A percentile compares a stretch with the other conserved stretches of the same genome.
Evolutionary conservation across 2,888 invertebrate species (phyloP).

Genomic region (Philaethria dido): DNA sequence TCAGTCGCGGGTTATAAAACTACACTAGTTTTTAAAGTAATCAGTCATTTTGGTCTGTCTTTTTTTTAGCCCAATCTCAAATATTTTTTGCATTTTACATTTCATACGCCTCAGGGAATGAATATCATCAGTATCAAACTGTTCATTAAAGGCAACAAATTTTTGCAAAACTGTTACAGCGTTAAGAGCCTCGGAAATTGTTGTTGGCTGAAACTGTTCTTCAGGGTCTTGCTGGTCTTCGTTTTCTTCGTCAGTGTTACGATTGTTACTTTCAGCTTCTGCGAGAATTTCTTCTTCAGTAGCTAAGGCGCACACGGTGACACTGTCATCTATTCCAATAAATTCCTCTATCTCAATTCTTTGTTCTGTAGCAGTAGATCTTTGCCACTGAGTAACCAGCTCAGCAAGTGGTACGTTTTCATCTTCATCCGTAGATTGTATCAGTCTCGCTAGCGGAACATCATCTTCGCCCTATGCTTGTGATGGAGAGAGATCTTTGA

Average conservation of each 20-base stretch:
- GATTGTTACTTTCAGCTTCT: constrained; percentile 47
- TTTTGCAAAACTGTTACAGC: too few relatives aligned
- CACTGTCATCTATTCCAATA: constrained; percentile 29
- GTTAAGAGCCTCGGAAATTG: too few relatives aligned
- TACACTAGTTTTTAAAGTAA: constrained; percentile 44
- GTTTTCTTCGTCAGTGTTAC: constrained; percentile 41
- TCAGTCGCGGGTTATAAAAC: constrained; percentile 37
- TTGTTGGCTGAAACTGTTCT: not conserved
- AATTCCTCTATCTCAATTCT: not conserved
- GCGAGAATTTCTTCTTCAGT: constrained; percentile 48
- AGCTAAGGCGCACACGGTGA: constrained; percentile 47
- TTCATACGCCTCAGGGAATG: constrained; percentile 1
- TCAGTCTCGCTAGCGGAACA: too few relatives aligned
- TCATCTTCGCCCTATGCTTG: too few relatives aligned
- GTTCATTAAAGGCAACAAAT: too few relatives aligned
- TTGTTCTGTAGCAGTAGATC: constrained; percentile 4
- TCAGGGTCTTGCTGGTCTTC: not conserved
- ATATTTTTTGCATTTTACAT: constrained; percentile 1
- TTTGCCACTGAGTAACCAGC: not conserved
- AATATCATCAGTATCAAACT: too few relatives aligned
- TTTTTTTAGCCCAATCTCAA: constrained; percentile 1
- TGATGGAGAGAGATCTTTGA: too few relatives aligned
- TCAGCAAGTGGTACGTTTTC: constrained; percentile 27
- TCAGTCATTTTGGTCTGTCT: constrained; percentile 32
- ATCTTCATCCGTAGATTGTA: too few relatives aligned